Percentiles rank a stretch among this genome's conserved stretches.
Evolutionary conservation across 2,113 vertebrate species (phyloP).

Genomic region (Alexandromys fortis): DNA sequence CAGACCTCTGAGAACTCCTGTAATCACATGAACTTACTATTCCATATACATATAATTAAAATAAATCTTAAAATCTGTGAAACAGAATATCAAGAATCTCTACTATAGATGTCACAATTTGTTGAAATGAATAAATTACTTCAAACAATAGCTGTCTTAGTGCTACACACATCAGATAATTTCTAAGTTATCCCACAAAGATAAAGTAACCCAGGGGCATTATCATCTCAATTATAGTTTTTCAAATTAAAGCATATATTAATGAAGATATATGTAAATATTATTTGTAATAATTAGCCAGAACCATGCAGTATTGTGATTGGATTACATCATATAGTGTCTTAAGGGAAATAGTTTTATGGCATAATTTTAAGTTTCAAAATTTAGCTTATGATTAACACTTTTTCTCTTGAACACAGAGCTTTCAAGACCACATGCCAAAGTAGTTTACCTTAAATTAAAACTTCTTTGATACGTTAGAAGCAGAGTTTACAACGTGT

Average conservation of each 20-base stretch:
- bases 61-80: not conserved
- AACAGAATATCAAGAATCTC: not conserved
- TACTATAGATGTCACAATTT: not conserved
- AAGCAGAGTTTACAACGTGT: not conserved
- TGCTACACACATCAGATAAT: not conserved
- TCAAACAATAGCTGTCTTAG: not conserved
- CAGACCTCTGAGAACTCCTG: not conserved
- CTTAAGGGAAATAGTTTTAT: not conserved
- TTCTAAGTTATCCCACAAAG: not conserved
- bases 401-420: conserved; percentile 23
- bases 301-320: not conserved
- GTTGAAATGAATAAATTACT: conserved; percentile 32
- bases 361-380: not conserved
- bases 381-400: not conserved
- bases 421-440: not conserved
- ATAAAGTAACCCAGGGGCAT: not conserved
- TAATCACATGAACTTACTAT: not conserved
- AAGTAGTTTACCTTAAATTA: not conserved
- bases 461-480: not conserved
- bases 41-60: not conserved
- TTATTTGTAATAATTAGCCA: conserved; percentile 19
- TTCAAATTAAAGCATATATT: not conserved
- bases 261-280: not conserved
- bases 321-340: not conserved
- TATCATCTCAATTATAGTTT: not conserved